Conservation (phyloP, 2,797 vertebrate species). For the Lophius americanus region DNA sequence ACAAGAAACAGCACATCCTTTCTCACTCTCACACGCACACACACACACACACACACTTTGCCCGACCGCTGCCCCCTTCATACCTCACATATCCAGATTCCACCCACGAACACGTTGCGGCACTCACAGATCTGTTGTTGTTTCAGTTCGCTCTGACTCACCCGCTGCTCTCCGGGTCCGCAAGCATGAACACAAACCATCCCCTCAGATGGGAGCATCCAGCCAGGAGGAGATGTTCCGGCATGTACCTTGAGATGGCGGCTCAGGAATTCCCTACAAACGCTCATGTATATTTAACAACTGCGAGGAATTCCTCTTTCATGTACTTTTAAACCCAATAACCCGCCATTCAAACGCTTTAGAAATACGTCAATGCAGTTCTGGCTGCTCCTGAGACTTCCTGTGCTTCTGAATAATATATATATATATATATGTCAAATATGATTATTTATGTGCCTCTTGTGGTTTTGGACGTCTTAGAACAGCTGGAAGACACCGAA, state of each 20-base stretch:
- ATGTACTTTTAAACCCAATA: constrained; percentile 74
- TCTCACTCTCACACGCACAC: constrained; percentile 7
- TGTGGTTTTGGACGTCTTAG: background rate
- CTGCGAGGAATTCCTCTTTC: constrained; percentile 50
- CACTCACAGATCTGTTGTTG: constrained; percentile 25
- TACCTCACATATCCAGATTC: constrained; percentile 16
- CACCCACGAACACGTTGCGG: constrained; percentile 30
- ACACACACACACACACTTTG: constrained; percentile 8
- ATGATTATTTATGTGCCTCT: background rate
- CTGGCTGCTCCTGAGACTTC: constrained; percentile 8
- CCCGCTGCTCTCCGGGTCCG: constrained; percentile 27
- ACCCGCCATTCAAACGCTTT: constrained; percentile 62
- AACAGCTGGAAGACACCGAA: no score
- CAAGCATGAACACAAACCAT: constrained; percentile 51
- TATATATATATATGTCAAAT: background rate
- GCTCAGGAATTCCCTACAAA: constrained; percentile 60
- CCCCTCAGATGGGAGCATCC: constrained; percentile 34
- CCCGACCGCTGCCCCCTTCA: constrained; percentile 21
- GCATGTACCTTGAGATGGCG: constrained; percentile 57
- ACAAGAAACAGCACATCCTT: constrained; percentile 1
- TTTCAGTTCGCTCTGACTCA: constrained; percentile 59
- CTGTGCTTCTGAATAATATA: constrained; percentile 6
- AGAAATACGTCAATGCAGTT: constrained; percentile 21
- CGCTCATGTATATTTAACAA: constrained; percentile 74
- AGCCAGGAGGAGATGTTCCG: constrained; percentile 58